Conservation (phyloP, 2,797 vertebrate genomes). For the Lepilemur septentrionalis region DNA sequence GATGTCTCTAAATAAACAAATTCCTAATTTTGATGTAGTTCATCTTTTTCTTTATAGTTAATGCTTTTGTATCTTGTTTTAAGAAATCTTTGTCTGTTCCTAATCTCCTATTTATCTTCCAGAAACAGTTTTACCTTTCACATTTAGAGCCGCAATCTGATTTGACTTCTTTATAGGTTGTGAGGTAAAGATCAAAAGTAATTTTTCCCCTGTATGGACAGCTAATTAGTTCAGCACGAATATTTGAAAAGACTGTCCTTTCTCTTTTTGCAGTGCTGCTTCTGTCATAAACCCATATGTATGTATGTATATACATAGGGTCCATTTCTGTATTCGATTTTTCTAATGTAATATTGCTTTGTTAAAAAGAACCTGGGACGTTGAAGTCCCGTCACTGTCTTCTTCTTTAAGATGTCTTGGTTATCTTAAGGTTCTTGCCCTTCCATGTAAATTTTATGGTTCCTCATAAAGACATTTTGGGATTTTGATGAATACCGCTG, state of each 20-base stretch:
- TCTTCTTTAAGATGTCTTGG: background rate
- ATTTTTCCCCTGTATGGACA: background rate
- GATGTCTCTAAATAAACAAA: background rate
- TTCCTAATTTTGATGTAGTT: background rate
- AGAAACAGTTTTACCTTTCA: background rate
- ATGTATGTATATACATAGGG: too few relatives aligned
- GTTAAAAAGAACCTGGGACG: background rate
- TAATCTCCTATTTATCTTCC: background rate
- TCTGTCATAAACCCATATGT: background rate
- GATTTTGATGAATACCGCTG: background rate
- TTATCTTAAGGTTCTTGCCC: background rate
- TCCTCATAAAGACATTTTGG: background rate
- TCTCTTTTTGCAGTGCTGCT: background rate
- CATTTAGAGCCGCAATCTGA: background rate
- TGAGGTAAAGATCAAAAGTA: background rate
- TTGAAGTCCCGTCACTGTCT: background rate
- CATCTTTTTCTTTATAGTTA: background rate
- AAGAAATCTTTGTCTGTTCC: background rate
- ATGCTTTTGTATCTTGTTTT: background rate
- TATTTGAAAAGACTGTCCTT: background rate
- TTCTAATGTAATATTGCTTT: background rate
- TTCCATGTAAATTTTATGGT: background rate
- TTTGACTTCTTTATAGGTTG: background rate
- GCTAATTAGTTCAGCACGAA: background rate
- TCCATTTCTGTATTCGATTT: background rate